Evolutionary conservation across 2,888 invertebrate species (phyloP).

Genomic region (Lottia gigantea): DNA sequence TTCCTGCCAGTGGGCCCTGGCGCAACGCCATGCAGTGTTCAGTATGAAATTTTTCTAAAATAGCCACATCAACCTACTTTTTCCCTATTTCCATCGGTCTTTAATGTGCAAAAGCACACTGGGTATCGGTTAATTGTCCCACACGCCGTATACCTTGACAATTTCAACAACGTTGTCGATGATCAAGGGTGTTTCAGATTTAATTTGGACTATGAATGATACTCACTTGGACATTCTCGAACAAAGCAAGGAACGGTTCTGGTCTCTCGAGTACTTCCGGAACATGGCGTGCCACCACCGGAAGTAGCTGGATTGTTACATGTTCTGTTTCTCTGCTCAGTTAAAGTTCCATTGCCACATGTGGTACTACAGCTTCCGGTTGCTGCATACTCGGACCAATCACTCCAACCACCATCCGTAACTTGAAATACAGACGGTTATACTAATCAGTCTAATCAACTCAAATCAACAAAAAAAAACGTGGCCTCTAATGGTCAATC

Average conservation of each 20-base stretch:
- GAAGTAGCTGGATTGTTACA: not conserved
- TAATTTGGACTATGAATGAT: not conserved
- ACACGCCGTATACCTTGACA: not conserved
- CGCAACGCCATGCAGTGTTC: too few species aligned
- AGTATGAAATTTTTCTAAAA: too few species aligned
- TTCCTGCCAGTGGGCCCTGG: too few species aligned
- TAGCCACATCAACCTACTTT: too few species aligned
- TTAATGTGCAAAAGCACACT: too few species aligned
- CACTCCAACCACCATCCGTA: constrained; percentile 6
- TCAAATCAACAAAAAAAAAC: too few species aligned
- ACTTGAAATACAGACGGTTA: not conserved
- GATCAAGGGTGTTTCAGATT: not conserved
- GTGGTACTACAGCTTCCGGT: not conserved
- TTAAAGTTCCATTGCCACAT: not conserved
- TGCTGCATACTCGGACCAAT: not conserved
- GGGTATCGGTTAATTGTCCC: too few species aligned
- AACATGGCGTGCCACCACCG: not conserved
- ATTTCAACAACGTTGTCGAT: not conserved
- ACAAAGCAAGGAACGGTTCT: not conserved
- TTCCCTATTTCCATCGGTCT: too few species aligned
- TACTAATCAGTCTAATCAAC: too few species aligned
- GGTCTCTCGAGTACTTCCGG: not conserved
- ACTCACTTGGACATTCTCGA: constrained; percentile 1
- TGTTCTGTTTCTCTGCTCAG: not conserved
- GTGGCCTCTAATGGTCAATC: too few species aligned